Base-by-base conservation (phyloP, 2,888 invertebrate species). In the Eupelmus urozonus region DNA sequence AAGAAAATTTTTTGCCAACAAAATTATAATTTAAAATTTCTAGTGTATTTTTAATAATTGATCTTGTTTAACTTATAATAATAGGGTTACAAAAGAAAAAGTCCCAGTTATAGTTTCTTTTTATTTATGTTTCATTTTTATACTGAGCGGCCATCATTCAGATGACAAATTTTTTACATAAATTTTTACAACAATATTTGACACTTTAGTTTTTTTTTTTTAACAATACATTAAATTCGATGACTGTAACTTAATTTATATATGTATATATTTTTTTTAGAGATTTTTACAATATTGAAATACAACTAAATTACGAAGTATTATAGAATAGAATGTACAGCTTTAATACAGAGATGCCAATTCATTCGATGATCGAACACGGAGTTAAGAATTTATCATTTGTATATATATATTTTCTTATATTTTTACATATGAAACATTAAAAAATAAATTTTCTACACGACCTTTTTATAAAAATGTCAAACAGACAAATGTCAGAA, bases 121-220 rank as follows among this genome's bases (percentile, higher is more conserved):
- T 79, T 76, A 69, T 66, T 74, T 25, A 67, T 71, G 55, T 59
- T 62, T 60, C 23, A 55, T 71, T 34, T 79, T 76, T 79, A 51
- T 70, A 70, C 27, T 67, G 57, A 51, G 49, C 20, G 29, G 45
- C 65, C 71, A 69, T 25, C 57, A 49, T 74, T n/a, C 34, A 23
- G 16, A 57, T 55, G 66, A 75, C 45, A 73, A 23, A 70, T 76
- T 80, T n/a, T 74, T 77, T 77, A 80, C 77, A 80, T 69, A 45
- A 51, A 80, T 80, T 80, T 76, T 80, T 77, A 74, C 74, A 80
- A 76, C 23, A 77, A 72, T 72, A 76, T 75, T 80, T 80, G 80
- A 77, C 80, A 80, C 76, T 76, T 72, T 49, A 66, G 11, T 59
- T 59, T n/a, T n/a, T n/a, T n/a, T n/a, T n/a, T n/a, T n/a, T 69